Conservation (phyloP, 2,113 vertebrate species). For the Pachycephala philippinensis region DNA sequence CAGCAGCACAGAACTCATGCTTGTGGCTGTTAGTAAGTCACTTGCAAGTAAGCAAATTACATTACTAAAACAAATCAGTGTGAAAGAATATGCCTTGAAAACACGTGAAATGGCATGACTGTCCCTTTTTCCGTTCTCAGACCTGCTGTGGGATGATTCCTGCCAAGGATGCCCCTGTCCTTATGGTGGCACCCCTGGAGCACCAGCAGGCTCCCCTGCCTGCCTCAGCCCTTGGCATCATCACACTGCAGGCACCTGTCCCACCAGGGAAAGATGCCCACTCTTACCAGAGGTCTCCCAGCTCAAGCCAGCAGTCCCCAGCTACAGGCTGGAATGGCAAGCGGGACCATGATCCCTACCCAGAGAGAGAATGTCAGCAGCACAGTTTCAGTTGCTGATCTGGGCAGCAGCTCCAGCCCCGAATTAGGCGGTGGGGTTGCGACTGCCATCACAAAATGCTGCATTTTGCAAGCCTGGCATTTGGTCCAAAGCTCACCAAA, state of each 20-base stretch:
- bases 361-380: fast-evolving
- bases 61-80: neutral
- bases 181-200: neutral
- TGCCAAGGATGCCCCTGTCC: neutral
- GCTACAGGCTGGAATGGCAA: neutral
- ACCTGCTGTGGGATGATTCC: neutral
- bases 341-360: neutral
- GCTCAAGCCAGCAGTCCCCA: neutral
- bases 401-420: neutral
- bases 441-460: neutral
- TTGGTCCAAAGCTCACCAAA: neutral
- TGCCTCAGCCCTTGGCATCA: neutral
- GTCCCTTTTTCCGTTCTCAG: neutral
- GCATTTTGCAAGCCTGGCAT: neutral
- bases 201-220: neutral
- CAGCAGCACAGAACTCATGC: neutral
- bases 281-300: neutral
- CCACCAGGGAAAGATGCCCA: neutral
- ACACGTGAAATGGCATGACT: neutral
- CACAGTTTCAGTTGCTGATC: neutral
- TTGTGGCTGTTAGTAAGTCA: neutral
- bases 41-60: neutral
- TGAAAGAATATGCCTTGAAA: neutral
- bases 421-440: fast-evolving
- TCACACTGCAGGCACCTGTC: fast-evolving